Percentiles rank a stretch among this genome's conserved stretches.
Evolutionary conservation across 2,113 vertebrate genomes (phyloP).

Genomic region (Ceyx cyanopectus): DNA sequence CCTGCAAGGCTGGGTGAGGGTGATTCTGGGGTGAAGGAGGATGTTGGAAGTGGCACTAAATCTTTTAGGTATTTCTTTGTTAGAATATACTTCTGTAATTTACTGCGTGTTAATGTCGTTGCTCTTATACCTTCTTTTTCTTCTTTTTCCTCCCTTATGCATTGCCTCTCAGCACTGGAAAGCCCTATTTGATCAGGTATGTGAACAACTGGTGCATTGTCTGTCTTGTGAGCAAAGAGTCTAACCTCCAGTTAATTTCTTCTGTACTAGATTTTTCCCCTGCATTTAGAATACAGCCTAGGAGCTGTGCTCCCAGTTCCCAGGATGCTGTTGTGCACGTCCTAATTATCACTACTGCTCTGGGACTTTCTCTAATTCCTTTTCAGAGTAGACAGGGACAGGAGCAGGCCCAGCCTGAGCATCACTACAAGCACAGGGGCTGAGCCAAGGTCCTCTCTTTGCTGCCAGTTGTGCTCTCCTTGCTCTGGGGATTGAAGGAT

Average conservation of each 20-base stretch:
- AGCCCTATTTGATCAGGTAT: slow-evolving; percentile 90
- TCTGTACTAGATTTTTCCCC: background rate
- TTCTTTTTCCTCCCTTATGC: slow-evolving; percentile 61
- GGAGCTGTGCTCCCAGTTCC: background rate
- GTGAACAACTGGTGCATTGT: slow-evolving; percentile 55
- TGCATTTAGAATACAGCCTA: background rate
- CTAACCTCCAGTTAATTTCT: background rate
- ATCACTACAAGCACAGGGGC: background rate
- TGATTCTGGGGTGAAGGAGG: slow-evolving; percentile 60
- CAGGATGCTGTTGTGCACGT: background rate
- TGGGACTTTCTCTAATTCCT: background rate
- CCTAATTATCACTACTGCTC: background rate
- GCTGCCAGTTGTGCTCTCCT: background rate
- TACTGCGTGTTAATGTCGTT: slow-evolving; percentile 23
- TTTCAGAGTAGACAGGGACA: background rate
- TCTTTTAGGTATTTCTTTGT: slow-evolving; percentile 34
- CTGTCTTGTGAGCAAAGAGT: slow-evolving; percentile 33
- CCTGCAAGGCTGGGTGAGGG: slow-evolving; percentile 60
- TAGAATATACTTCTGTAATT: slow-evolving; percentile 25
- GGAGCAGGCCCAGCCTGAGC: background rate
- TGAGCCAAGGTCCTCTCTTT: background rate
- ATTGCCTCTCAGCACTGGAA: slow-evolving; percentile 87
- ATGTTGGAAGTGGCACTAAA: slow-evolving; percentile 51
- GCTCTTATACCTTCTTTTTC: slow-evolving; percentile 59
- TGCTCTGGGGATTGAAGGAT: background rate